These are phyloP conservation scores for Osmerus mordax DNA, from an alignment of 2,113 vertebrate genomes.

Conservation along the genomic window DNA sequence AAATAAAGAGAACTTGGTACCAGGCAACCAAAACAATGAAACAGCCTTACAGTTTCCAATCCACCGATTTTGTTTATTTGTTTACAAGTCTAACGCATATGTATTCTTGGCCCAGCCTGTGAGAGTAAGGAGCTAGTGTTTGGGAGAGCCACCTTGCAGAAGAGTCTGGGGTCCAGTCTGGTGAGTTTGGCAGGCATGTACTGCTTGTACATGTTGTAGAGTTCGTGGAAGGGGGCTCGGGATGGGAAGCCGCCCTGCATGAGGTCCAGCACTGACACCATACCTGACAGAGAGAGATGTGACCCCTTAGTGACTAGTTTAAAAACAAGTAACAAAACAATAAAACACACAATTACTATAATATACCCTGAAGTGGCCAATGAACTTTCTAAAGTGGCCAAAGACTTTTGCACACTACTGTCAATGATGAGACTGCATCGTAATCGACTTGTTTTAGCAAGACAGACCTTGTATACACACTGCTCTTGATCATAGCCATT, in stretches of 20 bases:
- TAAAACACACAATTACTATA: no score
- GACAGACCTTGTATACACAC: no score
- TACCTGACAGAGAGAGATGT: constrained; percentile 71
- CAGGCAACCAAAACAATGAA: background rate
- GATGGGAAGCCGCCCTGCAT: constrained; percentile 99
- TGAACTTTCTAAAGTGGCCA: no score
- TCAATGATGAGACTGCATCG: no score
- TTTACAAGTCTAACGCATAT: no score
- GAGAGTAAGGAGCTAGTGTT: background rate
- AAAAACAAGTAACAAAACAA: no score
- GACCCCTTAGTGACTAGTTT: background rate
- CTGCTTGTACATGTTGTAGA: constrained; percentile 98
- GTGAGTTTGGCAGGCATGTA: constrained; percentile 92
- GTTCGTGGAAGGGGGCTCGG: constrained; percentile 93
- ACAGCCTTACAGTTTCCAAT: background rate
- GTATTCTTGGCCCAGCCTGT: no score
- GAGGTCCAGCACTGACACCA: constrained; percentile 97
- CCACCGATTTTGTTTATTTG: background rate
- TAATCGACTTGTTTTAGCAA: no score
- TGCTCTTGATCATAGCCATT: background rate
- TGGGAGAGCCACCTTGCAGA: constrained; percentile 85
- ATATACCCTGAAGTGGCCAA: no score
- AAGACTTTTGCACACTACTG: no score
- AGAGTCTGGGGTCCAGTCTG: constrained; percentile 91
- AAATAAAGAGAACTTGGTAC: constrained; percentile 2